phyloP scores from a whole-genome alignment of 2,113 vertebrate genomes.

The Casuarius casuarius region DNA sequence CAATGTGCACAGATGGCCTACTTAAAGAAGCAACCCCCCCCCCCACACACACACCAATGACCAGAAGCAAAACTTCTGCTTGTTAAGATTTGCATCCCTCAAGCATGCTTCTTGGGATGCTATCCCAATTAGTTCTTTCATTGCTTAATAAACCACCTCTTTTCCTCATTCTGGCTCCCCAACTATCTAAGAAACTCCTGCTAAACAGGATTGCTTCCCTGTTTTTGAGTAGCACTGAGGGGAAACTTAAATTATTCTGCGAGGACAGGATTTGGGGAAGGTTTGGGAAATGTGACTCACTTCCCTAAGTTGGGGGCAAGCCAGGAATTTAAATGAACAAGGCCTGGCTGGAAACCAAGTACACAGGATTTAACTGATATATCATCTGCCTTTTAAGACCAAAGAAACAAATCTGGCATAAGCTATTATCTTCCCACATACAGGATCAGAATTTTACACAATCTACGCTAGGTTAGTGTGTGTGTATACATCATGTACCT shows the following conservation, averaged over 20 bases:
- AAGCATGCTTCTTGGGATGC: neutral
- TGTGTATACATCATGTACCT: neutral
- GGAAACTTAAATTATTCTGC: neutral
- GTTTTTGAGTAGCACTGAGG: neutral
- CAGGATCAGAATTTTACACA: neutral
- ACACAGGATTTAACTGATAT: neutral
- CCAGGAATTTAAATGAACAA: slow-evolving; percentile 44
- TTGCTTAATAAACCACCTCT: neutral
- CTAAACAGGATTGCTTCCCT: accelerated
- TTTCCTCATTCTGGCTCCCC: neutral
- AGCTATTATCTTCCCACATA: neutral
- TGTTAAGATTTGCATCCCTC: too few species aligned
- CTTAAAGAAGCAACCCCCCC: neutral
- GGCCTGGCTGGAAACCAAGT: slow-evolving; percentile 20
- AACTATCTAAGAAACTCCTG: neutral
- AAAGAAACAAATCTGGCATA: neutral
- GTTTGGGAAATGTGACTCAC: slow-evolving; percentile 35
- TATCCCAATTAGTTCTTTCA: neutral
- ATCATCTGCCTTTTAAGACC: neutral
- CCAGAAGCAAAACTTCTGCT: neutral
- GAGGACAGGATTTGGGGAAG: slow-evolving; percentile 4
- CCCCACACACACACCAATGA: neutral
- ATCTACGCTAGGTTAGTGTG: neutral
- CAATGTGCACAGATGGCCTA: neutral
- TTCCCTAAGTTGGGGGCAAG: slow-evolving; percentile 6